A percentile compares a stretch with the other conserved stretches of the same genome.
These are phyloP conservation scores for Aporophyla lueneburgensis DNA, from an alignment of 2,888 invertebrate species.

Conservation along the genomic window DNA sequence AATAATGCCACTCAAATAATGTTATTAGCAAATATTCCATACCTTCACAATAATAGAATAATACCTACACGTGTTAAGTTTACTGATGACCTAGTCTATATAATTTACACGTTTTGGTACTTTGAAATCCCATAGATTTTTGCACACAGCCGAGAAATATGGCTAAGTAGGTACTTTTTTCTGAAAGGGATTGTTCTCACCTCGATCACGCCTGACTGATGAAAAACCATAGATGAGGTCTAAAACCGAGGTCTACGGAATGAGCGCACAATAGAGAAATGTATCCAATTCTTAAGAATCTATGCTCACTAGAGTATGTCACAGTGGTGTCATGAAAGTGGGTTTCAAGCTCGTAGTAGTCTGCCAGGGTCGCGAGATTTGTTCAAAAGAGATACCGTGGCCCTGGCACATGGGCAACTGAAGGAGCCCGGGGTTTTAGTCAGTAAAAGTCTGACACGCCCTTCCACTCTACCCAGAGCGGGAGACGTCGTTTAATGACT, in stretches of 20 bases:
- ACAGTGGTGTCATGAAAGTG: not conserved
- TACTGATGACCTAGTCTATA: not conserved
- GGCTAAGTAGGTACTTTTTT: not conserved
- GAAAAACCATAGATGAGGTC: too few relatives aligned
- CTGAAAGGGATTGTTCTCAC: too few relatives aligned
- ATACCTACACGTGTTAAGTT: not conserved
- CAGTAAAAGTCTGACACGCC: too few relatives aligned
- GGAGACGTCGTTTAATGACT: too few relatives aligned
- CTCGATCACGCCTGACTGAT: too few relatives aligned
- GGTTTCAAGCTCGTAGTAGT: not conserved
- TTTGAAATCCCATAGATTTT: not conserved
- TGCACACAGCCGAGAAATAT: too few relatives aligned
- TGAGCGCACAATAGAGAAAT: not conserved
- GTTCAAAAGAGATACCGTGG: too few relatives aligned
- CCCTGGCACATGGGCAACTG: too few relatives aligned
- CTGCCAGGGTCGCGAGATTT: too few relatives aligned
- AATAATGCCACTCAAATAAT: not conserved
- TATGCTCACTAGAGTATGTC: not conserved
- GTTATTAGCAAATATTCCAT: constrained; percentile 10
- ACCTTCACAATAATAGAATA: constrained; percentile 9
- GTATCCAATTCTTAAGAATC: not conserved
- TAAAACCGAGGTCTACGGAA: too few relatives aligned
- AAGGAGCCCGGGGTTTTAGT: too few relatives aligned
- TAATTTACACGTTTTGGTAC: not conserved
- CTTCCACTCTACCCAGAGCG: too few relatives aligned